Evolutionary conservation across 2,797 vertebrate species (phyloP).

Genomic region (Capromys pilorides): DNA sequence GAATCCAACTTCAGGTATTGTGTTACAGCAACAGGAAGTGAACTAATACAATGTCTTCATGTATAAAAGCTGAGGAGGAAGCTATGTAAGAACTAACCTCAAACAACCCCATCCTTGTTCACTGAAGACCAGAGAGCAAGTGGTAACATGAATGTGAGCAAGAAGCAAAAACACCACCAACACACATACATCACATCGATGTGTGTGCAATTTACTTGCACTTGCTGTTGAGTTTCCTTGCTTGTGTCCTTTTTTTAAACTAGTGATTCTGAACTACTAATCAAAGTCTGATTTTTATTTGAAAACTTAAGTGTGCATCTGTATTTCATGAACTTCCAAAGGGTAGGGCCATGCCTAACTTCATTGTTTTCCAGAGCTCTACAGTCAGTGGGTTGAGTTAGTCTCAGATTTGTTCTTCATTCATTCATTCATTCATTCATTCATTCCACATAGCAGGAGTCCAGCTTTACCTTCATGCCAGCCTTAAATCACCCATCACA

Average conservation of each 20-base stretch:
- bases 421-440: not conserved
- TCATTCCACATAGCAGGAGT: not conserved
- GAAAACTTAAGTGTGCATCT: not conserved
- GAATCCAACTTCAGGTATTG: not conserved
- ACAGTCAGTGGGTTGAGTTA: not conserved
- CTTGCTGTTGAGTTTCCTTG: not conserved
- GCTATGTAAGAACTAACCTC: not conserved
- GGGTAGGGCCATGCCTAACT: not conserved
- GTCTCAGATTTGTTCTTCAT: not conserved
- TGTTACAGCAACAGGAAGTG: not conserved
- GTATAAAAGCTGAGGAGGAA: not conserved
- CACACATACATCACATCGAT: not conserved
- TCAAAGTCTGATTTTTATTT: not conserved
- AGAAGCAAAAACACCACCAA: not conserved
- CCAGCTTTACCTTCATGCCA: not conserved
- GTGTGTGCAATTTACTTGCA: not conserved
- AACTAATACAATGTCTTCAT: not conserved
- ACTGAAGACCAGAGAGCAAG: not conserved
- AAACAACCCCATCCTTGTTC: not conserved
- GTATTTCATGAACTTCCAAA: not conserved
- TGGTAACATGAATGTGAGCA: not conserved
- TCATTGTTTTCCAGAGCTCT: not conserved
- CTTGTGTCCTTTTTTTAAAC: not conserved
- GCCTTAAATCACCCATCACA: not conserved
- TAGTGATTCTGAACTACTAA: not conserved